phyloP scores from a whole-genome alignment of 2,888 invertebrate species.

The Pteria penguin region DNA sequence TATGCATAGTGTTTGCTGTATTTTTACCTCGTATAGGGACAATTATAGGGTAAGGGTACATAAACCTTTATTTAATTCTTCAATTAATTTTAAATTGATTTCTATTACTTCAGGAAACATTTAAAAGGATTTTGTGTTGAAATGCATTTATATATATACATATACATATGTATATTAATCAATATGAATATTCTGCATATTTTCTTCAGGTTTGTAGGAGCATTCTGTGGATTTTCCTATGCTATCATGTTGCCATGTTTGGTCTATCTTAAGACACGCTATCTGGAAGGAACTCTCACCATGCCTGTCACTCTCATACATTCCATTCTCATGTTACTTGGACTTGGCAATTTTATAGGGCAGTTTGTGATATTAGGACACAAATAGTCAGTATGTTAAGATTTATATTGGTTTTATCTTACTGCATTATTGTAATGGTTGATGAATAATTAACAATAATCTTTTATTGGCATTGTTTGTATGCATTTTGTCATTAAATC shows the following conservation, averaged over 20 bases:
- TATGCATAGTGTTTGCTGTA: conserved; percentile 90
- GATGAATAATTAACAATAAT: no score
- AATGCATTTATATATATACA: no score
- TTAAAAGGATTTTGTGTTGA: no score
- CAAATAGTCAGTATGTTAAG: no score
- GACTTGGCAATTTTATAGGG: conserved; percentile 87
- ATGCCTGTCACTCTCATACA: conserved; percentile 83
- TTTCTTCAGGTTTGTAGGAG: conserved; percentile 89
- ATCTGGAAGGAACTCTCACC: conserved; percentile 84
- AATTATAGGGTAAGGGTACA: conserved; percentile 86
- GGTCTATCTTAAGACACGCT: conserved; percentile 87
- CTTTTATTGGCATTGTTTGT: no score
- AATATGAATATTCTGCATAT: not conserved
- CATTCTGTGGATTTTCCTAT: conserved; percentile 91
- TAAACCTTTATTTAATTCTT: no score
- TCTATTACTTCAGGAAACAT: no score
- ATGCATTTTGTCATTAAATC: no score
- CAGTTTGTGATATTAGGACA: conserved; percentile 84
- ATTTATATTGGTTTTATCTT: no score
- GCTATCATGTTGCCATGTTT: conserved; percentile 91
- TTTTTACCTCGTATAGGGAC: conserved; percentile 92
- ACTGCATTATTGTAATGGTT: no score
- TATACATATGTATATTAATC: no score
- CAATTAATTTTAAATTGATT: no score
- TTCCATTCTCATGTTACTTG: conserved; percentile 85